Evolutionary conservation across 1,140 invertebrate species (phyloP).

Genomic region (Tetragnatha versicolor): DNA sequence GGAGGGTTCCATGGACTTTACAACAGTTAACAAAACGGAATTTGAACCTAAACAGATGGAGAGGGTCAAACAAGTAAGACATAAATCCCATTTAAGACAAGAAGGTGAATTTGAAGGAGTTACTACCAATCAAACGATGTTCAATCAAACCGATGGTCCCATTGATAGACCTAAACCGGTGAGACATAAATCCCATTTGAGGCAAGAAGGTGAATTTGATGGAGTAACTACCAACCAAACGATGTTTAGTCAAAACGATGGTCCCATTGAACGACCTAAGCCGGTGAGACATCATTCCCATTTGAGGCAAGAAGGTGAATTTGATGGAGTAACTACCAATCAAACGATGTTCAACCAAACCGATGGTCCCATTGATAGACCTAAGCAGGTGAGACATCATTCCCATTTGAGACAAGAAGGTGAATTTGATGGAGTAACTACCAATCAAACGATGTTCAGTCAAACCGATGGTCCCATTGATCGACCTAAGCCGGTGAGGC

Average conservation of each 20-base stretch:
- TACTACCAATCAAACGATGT: conserved; percentile 25
- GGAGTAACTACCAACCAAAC: conserved; percentile 62
- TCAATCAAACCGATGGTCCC: conserved; percentile 47
- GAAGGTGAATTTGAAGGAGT: not conserved
- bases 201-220: conserved; percentile 63
- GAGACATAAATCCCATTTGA: conserved; percentile 3
- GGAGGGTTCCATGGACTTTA: conserved; percentile 64
- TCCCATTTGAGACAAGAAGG: conserved; percentile 20
- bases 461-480: conserved; percentile 6
- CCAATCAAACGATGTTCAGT: conserved; percentile 16
- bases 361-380: conserved; percentile 1
- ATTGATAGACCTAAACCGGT: conserved; percentile 46
- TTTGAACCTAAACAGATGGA: conserved; percentile 14
- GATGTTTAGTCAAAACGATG: conserved; percentile 53
- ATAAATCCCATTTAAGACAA: conserved; percentile 14
- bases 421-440: conserved; percentile 21
- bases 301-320: conserved; percentile 14
- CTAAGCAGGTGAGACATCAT: conserved; percentile 3
- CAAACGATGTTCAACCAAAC: conserved; percentile 5
- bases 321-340: conserved; percentile 38
- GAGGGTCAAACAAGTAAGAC: not conserved
- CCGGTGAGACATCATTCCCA: not conserved
- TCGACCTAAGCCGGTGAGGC: conserved; percentile 33
- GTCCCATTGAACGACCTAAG: not conserved
- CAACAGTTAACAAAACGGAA: conserved; percentile 58